phyloP scores from a whole-genome alignment of 1,140 invertebrate genomes.

The Alviniconcha marisindica region DNA sequence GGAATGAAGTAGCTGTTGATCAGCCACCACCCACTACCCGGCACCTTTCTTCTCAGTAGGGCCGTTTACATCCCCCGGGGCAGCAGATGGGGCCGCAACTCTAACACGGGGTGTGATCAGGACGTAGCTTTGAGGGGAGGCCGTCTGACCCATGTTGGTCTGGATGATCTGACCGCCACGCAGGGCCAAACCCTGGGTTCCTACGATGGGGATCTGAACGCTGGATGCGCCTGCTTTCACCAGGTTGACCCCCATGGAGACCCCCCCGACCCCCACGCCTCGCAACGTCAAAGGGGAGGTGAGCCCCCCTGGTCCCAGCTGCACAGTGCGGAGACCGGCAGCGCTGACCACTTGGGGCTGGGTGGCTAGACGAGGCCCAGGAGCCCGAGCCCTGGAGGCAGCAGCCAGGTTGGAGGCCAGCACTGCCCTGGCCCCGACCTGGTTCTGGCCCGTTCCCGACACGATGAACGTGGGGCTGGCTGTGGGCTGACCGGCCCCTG shows the following conservation, averaged over 20 bases:
- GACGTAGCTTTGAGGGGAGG: slow-evolving; percentile 38
- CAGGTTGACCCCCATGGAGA: slow-evolving; percentile 30
- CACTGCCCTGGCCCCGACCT: background rate
- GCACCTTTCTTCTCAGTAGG: slow-evolving; percentile 37
- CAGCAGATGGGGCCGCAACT: background rate
- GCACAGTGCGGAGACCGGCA: slow-evolving; percentile 6
- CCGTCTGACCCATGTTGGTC: slow-evolving; percentile 34
- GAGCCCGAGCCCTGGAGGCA: background rate
- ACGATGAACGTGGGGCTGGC: slow-evolving; percentile 2
- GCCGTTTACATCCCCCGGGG: slow-evolving; percentile 8
- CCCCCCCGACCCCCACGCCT: background rate
- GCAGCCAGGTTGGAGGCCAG: slow-evolving; percentile 26
- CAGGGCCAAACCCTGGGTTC: slow-evolving; percentile 28
- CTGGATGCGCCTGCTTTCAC: slow-evolving; percentile 24
- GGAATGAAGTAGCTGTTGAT: too few relatives aligned
- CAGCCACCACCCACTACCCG: slow-evolving; percentile 29
- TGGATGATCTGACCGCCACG: slow-evolving; percentile 42
- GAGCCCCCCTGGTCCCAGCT: slow-evolving; percentile 4
- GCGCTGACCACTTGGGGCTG: slow-evolving; percentile 20
- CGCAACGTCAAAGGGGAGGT: slow-evolving; percentile 9
- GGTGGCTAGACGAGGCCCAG: background rate
- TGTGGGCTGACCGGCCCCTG: background rate
- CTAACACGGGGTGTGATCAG: slow-evolving; percentile 27
- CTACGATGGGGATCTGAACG: slow-evolving; percentile 37
- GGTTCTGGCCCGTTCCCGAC: background rate